Percentiles rank a stretch among this genome's conserved stretches.
Evolutionary conservation across 2,113 vertebrate species (phyloP).

Genomic region (Verasper variegatus): DNA sequence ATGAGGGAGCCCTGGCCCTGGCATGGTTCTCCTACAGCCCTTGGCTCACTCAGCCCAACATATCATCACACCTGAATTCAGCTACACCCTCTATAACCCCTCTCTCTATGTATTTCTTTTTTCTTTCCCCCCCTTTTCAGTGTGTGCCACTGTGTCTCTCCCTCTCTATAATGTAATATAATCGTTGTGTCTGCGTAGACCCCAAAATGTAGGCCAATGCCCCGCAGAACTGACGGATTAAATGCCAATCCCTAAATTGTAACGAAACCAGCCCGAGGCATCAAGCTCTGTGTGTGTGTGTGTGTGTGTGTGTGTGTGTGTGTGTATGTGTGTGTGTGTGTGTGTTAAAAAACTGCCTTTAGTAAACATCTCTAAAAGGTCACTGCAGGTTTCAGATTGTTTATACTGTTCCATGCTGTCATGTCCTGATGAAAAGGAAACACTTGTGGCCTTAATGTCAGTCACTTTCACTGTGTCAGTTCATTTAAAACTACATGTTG

Average conservation of each 20-base stretch:
- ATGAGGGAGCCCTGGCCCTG: background rate
- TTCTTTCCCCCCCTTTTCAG: background rate
- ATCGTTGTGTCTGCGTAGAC: constrained; percentile 54
- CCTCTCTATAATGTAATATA: constrained; percentile 18
- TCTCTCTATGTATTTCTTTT: background rate
- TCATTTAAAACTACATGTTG: constrained; percentile 41
- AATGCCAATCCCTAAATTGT: constrained; percentile 77
- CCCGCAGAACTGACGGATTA: constrained; percentile 75
- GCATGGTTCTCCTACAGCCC: constrained; percentile 42
- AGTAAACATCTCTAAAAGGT: constrained; percentile 73
- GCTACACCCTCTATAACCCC: constrained; percentile 4
- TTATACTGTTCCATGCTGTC: constrained; percentile 49
- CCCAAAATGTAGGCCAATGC: constrained; percentile 79
- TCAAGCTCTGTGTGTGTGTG: constrained; percentile 7
- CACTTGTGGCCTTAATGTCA: constrained; percentile 69
- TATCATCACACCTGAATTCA: constrained; percentile 13
- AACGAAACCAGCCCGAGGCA: constrained; percentile 71
- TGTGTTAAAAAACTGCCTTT: constrained; percentile 56
- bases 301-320: no score
- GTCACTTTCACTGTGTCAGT: constrained; percentile 52
- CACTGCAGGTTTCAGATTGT: constrained; percentile 60
- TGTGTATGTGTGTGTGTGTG: background rate
- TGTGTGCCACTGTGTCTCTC: constrained; percentile 44
- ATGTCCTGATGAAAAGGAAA: constrained; percentile 61
- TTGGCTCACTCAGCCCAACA: constrained; percentile 25